A percentile compares a stretch with the other conserved stretches of the same genome.
Conservation (phyloP, 2,113 vertebrate species). For the Carassius auratus region DNA sequence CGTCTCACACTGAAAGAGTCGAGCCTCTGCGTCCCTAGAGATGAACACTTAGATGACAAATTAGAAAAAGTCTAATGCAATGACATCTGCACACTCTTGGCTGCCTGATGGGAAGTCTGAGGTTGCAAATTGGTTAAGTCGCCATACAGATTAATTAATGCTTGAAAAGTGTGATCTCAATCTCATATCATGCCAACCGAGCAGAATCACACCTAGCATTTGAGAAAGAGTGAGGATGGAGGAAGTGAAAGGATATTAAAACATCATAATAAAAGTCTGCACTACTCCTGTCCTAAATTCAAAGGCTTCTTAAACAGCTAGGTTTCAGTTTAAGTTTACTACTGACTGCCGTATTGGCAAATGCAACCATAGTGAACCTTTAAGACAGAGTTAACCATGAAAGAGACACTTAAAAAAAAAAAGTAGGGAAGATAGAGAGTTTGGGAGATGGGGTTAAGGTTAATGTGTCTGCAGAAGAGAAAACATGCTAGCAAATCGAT, state of each 20-base stretch:
- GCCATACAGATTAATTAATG: constrained; percentile 19
- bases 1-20: neutral
- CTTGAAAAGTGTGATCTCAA: constrained; percentile 4
- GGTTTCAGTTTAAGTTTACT: neutral
- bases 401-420: neutral
- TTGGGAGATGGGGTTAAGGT: neutral
- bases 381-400: neutral
- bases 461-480: constrained; percentile 21
- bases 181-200: neutral
- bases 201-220: neutral
- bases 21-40: constrained; percentile 10
- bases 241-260: neutral
- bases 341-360: neutral
- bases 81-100: constrained; percentile 24
- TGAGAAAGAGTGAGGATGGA: neutral
- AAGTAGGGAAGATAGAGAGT: neutral
- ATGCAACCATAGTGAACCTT: neutral
- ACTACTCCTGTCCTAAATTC: neutral
- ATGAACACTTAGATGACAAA: constrained; percentile 15
- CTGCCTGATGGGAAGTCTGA: neutral
- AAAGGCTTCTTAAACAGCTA: neutral
- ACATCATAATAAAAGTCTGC: neutral
- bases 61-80: constrained; percentile 27
- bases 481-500: constrained; percentile 3
- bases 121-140: constrained; percentile 16